phyloP scores from a whole-genome alignment of 2,888 invertebrate species.

The Drosophila leonis region DNA sequence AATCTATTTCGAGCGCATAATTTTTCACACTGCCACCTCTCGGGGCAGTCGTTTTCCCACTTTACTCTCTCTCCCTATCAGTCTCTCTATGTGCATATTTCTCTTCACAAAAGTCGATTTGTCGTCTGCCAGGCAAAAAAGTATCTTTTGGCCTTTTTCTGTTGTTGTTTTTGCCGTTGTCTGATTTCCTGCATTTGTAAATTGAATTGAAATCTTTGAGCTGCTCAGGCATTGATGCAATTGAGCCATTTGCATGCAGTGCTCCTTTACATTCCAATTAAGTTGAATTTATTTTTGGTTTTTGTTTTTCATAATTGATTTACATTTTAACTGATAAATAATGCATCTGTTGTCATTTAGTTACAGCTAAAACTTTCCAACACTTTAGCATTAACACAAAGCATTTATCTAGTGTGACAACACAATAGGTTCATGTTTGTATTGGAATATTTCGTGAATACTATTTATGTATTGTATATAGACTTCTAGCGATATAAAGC shows the following conservation, averaged over 20 bases:
- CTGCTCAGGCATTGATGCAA: conserved; percentile 9
- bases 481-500: no score
- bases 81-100: conserved; percentile 45
- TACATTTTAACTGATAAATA: not conserved
- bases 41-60: conserved; percentile 33
- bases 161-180: conserved; percentile 22
- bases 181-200: conserved; percentile 56
- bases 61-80: not conserved
- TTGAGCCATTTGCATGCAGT: conserved; percentile 23
- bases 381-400: not conserved
- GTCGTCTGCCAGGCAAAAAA: conserved; percentile 47
- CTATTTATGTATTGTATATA: no score
- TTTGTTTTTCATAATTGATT: not conserved
- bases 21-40: conserved; percentile 73
- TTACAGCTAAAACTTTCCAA: not conserved
- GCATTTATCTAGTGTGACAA: not conserved
- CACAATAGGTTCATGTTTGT: not conserved
- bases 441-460: not conserved
- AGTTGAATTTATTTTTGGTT: not conserved
- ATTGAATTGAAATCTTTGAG: conserved; percentile 35
- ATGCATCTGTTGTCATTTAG: not conserved
- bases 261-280: conserved; percentile 30
- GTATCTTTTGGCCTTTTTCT: conserved; percentile 22
- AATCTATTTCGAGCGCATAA: conserved; percentile 77
- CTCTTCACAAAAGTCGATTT: conserved; percentile 64